These are phyloP conservation scores for Danio jaintianensis DNA, from an alignment of 2,797 vertebrate species.

Conservation along the genomic window DNA sequence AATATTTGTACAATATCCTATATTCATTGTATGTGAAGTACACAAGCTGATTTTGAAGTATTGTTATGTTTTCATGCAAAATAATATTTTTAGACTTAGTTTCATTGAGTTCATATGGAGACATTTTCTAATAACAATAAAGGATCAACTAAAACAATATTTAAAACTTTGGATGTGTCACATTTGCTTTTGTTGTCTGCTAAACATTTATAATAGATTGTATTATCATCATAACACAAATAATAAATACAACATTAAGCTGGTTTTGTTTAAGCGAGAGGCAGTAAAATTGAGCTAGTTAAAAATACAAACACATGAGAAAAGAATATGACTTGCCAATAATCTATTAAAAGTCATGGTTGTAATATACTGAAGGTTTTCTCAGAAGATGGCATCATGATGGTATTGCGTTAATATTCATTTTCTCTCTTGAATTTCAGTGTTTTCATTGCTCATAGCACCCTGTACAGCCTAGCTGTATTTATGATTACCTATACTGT, in stretches of 20 bases:
- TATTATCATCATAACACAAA: not conserved
- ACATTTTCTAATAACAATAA: not conserved
- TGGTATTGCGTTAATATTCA: not conserved
- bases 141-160: not conserved
- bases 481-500: not conserved
- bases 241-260: not conserved
- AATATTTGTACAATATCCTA: not conserved
- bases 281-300: not conserved
- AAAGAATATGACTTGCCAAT: not conserved
- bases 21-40: not conserved
- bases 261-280: not conserved
- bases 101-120: not conserved
- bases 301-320: not conserved
- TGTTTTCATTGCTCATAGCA: not conserved
- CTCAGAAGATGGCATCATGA: constrained; percentile 8
- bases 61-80: not conserved
- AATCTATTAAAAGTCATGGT: not conserved
- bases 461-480: not conserved
- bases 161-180: not conserved
- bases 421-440: not conserved
- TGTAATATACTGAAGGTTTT: too few relatives aligned
- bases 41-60: not conserved
- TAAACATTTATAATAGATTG: not conserved
- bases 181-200: not conserved
- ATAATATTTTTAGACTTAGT: not conserved